Conservation (phyloP, 2,113 vertebrate genomes). For the Reinhardtius hippoglossoides region DNA sequence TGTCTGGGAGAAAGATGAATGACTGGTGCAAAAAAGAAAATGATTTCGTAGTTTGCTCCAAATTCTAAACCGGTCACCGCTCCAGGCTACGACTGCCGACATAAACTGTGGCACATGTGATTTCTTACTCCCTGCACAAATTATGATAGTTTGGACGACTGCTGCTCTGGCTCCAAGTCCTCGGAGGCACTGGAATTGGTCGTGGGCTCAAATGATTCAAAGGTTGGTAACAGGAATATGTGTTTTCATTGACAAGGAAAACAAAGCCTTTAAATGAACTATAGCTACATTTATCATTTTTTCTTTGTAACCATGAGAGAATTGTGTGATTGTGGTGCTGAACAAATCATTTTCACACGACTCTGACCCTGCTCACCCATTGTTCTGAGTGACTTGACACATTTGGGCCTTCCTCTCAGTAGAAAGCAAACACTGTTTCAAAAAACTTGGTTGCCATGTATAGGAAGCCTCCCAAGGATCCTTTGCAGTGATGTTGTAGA, state of each 20-base stretch:
- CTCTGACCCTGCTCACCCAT: too few relatives aligned
- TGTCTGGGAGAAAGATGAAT: conserved; percentile 80
- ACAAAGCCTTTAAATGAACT: conserved; percentile 2
- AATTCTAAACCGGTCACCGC: conserved; percentile 68
- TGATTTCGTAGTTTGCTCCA: conserved; percentile 77
- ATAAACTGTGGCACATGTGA: conserved; percentile 81
- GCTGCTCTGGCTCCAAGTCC: conserved; percentile 61
- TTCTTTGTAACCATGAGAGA: neutral
- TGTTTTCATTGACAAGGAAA: conserved; percentile 19
- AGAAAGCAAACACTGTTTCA: too few relatives aligned
- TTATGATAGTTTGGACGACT: conserved; percentile 71
- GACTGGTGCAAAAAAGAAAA: conserved; percentile 74
- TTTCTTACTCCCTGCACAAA: conserved; percentile 72
- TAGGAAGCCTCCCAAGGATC: too few relatives aligned
- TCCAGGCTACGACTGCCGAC: conserved; percentile 71
- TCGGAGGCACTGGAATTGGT: conserved; percentile 51
- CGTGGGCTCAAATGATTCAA: conserved; percentile 44
- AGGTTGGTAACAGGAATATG: conserved; percentile 36
- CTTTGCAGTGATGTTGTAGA: too few relatives aligned
- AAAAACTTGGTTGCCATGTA: too few relatives aligned
- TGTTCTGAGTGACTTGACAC: too few relatives aligned
- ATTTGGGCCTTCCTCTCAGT: too few relatives aligned
- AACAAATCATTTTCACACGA: neutral
- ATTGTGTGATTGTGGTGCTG: neutral
- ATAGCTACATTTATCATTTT: conserved; percentile 7